Evolutionary conservation across 2,797 vertebrate genomes (phyloP).

Genomic region (Apodemus agrarius): DNA sequence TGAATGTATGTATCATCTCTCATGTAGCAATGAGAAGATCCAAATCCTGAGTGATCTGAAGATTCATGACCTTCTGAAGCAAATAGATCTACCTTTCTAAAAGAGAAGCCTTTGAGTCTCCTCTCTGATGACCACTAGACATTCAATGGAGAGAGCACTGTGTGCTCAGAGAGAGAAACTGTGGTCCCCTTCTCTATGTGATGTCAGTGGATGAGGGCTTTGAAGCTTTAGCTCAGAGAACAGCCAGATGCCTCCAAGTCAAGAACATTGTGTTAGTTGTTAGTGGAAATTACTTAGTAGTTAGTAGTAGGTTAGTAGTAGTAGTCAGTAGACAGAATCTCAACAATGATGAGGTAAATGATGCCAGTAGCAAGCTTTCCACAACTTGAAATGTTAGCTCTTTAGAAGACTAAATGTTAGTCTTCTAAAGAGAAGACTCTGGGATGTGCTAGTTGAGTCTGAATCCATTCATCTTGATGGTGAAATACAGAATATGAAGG

Average conservation of each 20-base stretch:
- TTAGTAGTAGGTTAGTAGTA: background rate
- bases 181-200: background rate
- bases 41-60: background rate
- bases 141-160: slow-evolving; percentile 1
- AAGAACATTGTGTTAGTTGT: background rate
- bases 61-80: background rate
- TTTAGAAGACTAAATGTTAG: too few species aligned
- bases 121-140: background rate
- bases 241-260: background rate
- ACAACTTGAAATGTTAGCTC: background rate
- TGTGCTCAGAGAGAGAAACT: background rate
- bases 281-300: background rate
- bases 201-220: background rate
- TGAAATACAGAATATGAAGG: slow-evolving; percentile 50
- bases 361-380: background rate
- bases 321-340: background rate
- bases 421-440: too few species aligned
- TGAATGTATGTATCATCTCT: background rate
- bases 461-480: slow-evolving; percentile 43
- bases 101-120: background rate
- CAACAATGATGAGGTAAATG: background rate
- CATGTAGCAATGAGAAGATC: background rate
- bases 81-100: slow-evolving; percentile 5
- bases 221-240: background rate
- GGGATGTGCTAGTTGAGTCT: background rate